phyloP scores from a whole-genome alignment of 2,113 vertebrate species.

The Chloroceryle aenea region DNA sequence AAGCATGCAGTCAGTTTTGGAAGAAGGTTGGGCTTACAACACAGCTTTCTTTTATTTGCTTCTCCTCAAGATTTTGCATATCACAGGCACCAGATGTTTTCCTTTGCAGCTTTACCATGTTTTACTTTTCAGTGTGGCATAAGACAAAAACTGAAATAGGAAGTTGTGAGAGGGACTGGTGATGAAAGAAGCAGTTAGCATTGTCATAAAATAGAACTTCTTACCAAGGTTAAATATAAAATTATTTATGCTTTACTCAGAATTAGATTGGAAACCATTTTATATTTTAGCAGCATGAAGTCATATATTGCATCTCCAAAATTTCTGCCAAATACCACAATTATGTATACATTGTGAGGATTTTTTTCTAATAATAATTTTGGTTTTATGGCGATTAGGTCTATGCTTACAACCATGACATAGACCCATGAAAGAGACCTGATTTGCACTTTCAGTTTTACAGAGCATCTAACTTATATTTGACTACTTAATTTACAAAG shows the following conservation, averaged over 20 bases:
- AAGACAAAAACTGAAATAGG: not conserved
- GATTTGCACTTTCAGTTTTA: not conserved
- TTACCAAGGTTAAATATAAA: not conserved
- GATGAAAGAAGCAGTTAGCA: not conserved
- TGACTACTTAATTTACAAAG: not conserved
- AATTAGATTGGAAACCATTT: not conserved
- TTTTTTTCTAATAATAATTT: not conserved
- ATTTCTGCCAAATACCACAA: not conserved
- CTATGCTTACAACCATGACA: not conserved
- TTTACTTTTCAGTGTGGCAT: not conserved
- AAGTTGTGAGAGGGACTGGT: not conserved
- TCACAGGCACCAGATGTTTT: constrained; percentile 37
- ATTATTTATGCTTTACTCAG: constrained; percentile 9
- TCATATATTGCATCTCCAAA: not conserved
- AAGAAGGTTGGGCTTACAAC: not conserved
- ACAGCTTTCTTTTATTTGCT: constrained; percentile 31
- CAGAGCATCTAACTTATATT: not conserved
- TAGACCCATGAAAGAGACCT: not conserved
- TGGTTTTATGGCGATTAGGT: not conserved
- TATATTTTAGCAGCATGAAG: not conserved
- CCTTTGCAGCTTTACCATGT: not conserved
- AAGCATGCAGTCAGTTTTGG: not conserved
- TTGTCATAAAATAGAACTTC: not conserved
- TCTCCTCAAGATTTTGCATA: not conserved
- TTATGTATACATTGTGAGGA: not conserved